These are phyloP conservation scores for Ibycter americanus DNA, from an alignment of 2,797 vertebrate genomes.

Conservation along the genomic window DNA sequence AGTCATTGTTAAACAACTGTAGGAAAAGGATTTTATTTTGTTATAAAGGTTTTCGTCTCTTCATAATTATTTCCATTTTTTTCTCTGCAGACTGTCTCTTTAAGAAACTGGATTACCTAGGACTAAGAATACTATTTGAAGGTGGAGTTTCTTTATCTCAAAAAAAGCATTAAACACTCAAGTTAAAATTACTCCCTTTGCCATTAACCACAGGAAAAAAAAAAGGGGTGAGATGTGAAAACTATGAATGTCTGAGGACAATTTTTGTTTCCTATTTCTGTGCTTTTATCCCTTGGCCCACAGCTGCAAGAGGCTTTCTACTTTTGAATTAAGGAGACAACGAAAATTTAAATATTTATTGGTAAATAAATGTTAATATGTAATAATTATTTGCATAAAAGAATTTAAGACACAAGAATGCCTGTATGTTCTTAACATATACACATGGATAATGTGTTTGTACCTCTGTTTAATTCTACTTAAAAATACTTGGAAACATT, in stretches of 20 bases:
- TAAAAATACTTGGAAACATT: background rate
- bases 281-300: background rate
- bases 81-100: background rate
- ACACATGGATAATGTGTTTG: background rate
- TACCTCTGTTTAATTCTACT: background rate
- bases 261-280: background rate
- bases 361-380: background rate
- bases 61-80: background rate
- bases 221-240: background rate
- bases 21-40: background rate
- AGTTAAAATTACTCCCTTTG: background rate
- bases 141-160: background rate
- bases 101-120: background rate
- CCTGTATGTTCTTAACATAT: background rate
- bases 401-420: background rate
- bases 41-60: background rate
- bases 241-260: background rate
- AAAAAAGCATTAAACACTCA: background rate
- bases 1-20: background rate
- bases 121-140: background rate
- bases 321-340: background rate
- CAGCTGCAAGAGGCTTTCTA: background rate
- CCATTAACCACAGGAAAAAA: background rate
- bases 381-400: background rate
- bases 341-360: background rate